Conservation (phyloP, 1,140 invertebrate genomes). For the Babylonia areolata region DNA sequence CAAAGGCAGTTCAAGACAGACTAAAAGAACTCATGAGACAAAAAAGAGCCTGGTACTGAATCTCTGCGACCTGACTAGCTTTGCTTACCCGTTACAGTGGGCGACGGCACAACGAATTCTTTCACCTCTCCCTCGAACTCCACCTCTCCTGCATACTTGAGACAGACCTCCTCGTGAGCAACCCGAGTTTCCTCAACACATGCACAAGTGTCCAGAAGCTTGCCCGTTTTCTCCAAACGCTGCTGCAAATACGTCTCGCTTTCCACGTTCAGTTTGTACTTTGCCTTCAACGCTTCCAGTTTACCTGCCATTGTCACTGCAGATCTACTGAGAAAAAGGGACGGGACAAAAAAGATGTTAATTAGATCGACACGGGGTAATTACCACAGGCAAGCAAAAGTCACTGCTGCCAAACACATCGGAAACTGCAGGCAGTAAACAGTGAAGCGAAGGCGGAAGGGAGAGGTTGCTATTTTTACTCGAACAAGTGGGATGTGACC, state of each 20-base stretch:
- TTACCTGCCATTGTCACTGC: not conserved
- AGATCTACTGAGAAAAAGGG: not conserved
- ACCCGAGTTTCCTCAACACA: slow-evolving; percentile 50
- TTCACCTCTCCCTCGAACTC: slow-evolving; percentile 56
- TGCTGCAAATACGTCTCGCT: slow-evolving; percentile 50
- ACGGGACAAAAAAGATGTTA: not conserved
- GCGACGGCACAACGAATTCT: slow-evolving; percentile 54
- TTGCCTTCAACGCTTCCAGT: slow-evolving; percentile 36
- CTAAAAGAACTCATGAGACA: not conserved
- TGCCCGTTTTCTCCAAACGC: slow-evolving; percentile 32
- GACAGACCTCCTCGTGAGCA: slow-evolving; percentile 36
- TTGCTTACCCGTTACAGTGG: slow-evolving; percentile 23
- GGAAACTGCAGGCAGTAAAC: not conserved
- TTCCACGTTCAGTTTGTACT: slow-evolving; percentile 56
- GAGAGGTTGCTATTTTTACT: not conserved
- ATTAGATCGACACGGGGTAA: not conserved
- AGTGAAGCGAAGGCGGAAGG: slow-evolving; percentile 12
- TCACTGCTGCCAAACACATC: not conserved
- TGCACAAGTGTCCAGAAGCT: slow-evolving; percentile 36
- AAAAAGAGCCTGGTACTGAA: not conserved
- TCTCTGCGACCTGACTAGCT: too few relatives aligned
- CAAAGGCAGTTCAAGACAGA: not conserved
- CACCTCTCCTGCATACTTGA: slow-evolving; percentile 52
- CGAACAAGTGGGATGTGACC: slow-evolving; percentile 14
- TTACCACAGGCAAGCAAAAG: not conserved